Percentiles rank a stretch among this genome's conserved stretches.
These are phyloP conservation scores for Nomia melanderi DNA, from an alignment of 1,140 invertebrate species.

Conservation along the genomic window DNA sequence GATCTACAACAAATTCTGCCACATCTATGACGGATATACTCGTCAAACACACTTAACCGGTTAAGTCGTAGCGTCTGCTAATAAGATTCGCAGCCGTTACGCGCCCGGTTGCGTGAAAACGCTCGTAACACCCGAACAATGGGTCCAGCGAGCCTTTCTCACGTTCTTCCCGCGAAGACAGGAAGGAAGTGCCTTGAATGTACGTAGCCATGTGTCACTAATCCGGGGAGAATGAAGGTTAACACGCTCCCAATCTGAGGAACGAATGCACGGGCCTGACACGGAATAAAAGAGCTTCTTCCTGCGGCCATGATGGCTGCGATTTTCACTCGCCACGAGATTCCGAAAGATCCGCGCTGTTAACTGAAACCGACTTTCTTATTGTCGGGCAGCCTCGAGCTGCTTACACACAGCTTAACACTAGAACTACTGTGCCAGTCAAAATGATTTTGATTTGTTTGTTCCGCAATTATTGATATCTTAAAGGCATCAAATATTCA, in stretches of 20 bases:
- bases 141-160: not conserved
- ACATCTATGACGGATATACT: too few species aligned
- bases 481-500: too few species aligned
- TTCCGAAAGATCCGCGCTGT: not conserved
- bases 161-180: not conserved
- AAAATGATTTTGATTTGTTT: too few species aligned
- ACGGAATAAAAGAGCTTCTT: not conserved
- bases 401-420: too few species aligned
- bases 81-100: not conserved
- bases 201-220: not conserved
- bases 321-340: not conserved
- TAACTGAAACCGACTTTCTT: not conserved
- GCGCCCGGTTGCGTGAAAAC: not conserved
- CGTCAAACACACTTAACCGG: too few species aligned
- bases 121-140: not conserved
- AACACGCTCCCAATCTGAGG: not conserved
- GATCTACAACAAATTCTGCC: too few species aligned
- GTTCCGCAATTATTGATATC: too few species aligned
- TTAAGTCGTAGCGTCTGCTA: too few species aligned
- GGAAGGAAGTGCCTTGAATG: not conserved
- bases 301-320: not conserved
- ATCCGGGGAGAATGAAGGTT: slow-evolving; percentile 2
- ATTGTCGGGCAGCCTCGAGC: not conserved
- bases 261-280: not conserved
- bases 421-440: too few species aligned